These are phyloP conservation scores for Fragum whitleyi DNA, from an alignment of 2,888 invertebrate genomes.

Conservation along the genomic window DNA sequence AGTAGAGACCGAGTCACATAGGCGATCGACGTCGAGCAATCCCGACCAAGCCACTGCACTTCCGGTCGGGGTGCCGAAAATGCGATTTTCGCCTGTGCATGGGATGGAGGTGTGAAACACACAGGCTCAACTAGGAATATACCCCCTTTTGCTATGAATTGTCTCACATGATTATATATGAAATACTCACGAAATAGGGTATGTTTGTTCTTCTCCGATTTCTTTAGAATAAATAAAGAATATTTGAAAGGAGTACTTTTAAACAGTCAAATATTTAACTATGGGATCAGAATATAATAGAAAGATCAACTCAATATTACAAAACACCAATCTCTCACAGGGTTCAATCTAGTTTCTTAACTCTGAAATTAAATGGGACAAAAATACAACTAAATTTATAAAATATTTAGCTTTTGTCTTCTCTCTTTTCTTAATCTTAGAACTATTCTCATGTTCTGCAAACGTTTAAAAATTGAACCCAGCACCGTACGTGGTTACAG, in stretches of 20 bases:
- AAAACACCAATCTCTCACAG: conserved; percentile 14
- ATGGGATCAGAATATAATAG: conserved; percentile 8
- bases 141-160: too few species aligned
- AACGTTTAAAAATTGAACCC: too few species aligned
- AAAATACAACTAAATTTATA: not conserved
- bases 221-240: conserved; percentile 3
- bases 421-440: too few species aligned
- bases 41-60: too few species aligned
- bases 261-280: conserved; percentile 17
- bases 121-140: too few species aligned
- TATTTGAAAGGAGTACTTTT: conserved; percentile 17
- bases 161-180: not conserved
- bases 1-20: too few species aligned
- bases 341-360: not conserved
- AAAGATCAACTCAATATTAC: not conserved
- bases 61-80: too few species aligned
- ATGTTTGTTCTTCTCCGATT: not conserved
- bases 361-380: not conserved
- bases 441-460: too few species aligned
- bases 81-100: too few species aligned
- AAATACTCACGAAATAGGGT: not conserved
- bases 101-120: too few species aligned
- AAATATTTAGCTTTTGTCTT: not conserved
- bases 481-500: too few species aligned
- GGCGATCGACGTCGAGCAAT: too few species aligned